phyloP scores from a whole-genome alignment of 1,140 invertebrate species.

The Heterodera schachtii region DNA sequence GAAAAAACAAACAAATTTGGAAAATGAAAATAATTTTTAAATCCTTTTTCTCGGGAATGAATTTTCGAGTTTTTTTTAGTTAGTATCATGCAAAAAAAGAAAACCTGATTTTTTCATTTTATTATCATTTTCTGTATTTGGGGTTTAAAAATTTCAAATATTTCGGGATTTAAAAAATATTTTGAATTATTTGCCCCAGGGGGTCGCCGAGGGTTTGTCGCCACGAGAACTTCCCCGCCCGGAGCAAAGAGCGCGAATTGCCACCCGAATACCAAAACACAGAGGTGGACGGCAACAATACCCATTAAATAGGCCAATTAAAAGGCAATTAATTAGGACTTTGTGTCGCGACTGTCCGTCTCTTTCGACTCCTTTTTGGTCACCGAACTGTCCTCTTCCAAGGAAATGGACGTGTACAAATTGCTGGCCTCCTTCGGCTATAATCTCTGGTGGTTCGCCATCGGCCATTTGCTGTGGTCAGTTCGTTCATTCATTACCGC shows the following conservation, averaged over 20 bases:
- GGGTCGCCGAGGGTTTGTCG: constrained; percentile 9
- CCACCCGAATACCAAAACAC: constrained; percentile 38
- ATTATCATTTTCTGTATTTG: too few species aligned
- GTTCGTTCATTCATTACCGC: not conserved
- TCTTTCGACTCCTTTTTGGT: constrained; percentile 38
- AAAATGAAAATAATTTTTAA: too few species aligned
- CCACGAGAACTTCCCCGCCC: constrained; percentile 14
- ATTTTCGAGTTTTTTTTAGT: not conserved
- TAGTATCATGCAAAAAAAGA: not conserved
- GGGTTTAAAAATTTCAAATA: too few species aligned
- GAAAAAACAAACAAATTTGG: too few species aligned
- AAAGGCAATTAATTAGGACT: constrained; percentile 33
- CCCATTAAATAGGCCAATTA: constrained; percentile 21
- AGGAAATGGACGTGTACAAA: constrained; percentile 21
- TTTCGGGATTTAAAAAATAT: too few species aligned
- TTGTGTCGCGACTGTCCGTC: constrained; percentile 38
- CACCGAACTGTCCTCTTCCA: constrained; percentile 19
- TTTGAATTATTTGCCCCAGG: constrained; percentile 4
- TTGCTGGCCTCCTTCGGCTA: constrained; percentile 41
- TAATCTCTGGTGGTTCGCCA: constrained; percentile 47
- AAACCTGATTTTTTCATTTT: constrained; percentile 11
- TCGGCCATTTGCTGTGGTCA: constrained; percentile 44
- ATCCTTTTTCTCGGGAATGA: too few species aligned
- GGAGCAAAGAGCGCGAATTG: constrained; percentile 24
- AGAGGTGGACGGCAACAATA: constrained; percentile 11